Percentiles rank a stretch among this genome's conserved stretches.
These are phyloP conservation scores for Scomber scombrus DNA, from an alignment of 2,113 vertebrate species.

Conservation along the genomic window DNA sequence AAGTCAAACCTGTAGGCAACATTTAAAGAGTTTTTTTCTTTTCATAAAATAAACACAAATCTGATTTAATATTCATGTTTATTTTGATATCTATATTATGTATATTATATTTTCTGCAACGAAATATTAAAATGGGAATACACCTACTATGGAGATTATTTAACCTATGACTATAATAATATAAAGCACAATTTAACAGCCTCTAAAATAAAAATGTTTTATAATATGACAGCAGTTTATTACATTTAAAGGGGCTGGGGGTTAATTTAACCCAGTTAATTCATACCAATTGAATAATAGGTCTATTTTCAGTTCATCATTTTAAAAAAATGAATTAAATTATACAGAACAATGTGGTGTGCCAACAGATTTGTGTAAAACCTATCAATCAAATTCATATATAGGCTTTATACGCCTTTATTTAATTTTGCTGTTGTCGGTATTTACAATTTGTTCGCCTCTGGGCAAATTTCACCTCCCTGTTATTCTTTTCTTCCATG, in stretches of 20 bases:
- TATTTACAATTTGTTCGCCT: background rate
- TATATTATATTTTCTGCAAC: background rate
- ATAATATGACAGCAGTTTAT: background rate
- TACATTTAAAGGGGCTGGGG: too few species aligned
- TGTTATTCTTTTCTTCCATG: background rate
- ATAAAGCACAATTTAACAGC: background rate
- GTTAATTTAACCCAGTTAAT: too few species aligned
- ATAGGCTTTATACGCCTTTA: too few species aligned
- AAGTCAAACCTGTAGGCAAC: constrained; percentile 29
- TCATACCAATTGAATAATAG: background rate
- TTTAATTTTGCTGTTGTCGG: background rate
- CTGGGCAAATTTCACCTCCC: background rate
- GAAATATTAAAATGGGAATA: background rate
- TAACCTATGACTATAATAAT: background rate
- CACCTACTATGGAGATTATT: background rate
- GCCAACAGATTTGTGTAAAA: too few species aligned
- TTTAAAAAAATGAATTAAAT: background rate
- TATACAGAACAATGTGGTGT: background rate
- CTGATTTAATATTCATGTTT: constrained; percentile 29
- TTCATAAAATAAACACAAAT: constrained; percentile 7
- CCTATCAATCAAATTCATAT: too few species aligned
- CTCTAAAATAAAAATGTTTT: background rate
- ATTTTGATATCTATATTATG: background rate
- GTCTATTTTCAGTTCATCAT: background rate
- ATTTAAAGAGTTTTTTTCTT: background rate